Percentiles rank a stretch among this genome's conserved stretches.
Conservation (phyloP, 2,888 invertebrate genomes). For the Galerucella pusilla region DNA sequence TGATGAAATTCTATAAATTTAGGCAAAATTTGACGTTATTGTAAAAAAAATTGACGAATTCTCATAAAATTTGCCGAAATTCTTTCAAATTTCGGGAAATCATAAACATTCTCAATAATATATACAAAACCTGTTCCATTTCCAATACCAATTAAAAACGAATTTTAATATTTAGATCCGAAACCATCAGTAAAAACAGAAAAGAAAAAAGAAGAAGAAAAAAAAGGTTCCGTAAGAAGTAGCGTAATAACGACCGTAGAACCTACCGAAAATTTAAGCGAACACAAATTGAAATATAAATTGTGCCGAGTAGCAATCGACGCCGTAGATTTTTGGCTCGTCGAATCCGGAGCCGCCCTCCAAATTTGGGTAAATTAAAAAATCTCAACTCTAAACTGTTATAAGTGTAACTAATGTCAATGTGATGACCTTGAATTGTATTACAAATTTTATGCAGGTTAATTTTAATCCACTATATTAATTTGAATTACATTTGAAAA, state of each 20-base stretch:
- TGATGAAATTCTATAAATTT: no score
- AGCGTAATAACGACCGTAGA: conserved; percentile 42
- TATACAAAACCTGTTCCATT: background rate
- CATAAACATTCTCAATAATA: no score
- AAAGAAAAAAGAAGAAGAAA: conserved; percentile 50
- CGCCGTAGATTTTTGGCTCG: conserved; percentile 89
- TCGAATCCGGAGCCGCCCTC: conserved; percentile 88
- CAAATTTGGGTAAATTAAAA: conserved; percentile 78
- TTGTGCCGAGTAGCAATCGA: conserved; percentile 92
- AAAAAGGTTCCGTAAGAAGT: conserved; percentile 51
- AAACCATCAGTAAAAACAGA: conserved; percentile 34
- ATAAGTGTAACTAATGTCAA: no score
- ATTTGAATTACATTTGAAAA: no score
- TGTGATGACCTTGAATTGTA: no score
- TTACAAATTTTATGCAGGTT: no score
- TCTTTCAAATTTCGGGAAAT: no score
- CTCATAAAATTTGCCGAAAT: no score
- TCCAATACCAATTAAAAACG: conserved; percentile 20
- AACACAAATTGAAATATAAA: conserved; percentile 81
- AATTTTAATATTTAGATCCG: conserved; percentile 14
- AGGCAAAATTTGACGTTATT: no score
- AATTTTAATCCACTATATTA: no score
- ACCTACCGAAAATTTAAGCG: conserved; percentile 53
- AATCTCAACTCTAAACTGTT: background rate
- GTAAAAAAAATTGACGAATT: no score